Evolutionary conservation across 1,140 invertebrate species (phyloP).

Genomic region (Heliothis subflexa): DNA sequence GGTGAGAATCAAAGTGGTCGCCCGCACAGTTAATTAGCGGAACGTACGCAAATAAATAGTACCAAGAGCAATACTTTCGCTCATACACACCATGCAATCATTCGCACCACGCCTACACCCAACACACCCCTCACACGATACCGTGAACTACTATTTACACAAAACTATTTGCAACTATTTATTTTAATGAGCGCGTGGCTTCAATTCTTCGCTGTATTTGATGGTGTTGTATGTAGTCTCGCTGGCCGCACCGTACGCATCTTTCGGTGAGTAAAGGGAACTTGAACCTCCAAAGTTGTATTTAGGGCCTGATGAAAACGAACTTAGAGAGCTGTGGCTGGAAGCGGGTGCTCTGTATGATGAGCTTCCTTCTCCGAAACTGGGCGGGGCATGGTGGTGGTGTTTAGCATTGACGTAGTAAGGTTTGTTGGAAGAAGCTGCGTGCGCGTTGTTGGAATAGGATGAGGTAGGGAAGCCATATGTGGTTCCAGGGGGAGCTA

Average conservation of each 20-base stretch:
- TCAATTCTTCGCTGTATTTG: slow-evolving; percentile 81
- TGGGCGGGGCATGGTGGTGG: slow-evolving; percentile 56
- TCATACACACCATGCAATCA: slow-evolving; percentile 52
- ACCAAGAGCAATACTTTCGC: slow-evolving; percentile 66
- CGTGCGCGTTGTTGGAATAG: slow-evolving; percentile 60
- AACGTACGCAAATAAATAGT: slow-evolving; percentile 72
- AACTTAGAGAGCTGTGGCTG: slow-evolving; percentile 67
- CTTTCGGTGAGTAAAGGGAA: slow-evolving; percentile 70
- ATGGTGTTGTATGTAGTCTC: slow-evolving; percentile 80
- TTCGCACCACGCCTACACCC: slow-evolving; percentile 45
- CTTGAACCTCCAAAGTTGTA: slow-evolving; percentile 74
- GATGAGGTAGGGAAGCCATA: slow-evolving; percentile 69
- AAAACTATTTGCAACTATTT: slow-evolving; percentile 5
- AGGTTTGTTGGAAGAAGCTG: slow-evolving; percentile 69
- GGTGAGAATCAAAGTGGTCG: slow-evolving; percentile 51
- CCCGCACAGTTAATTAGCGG: slow-evolving; percentile 62
- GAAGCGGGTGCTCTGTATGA: slow-evolving; percentile 66
- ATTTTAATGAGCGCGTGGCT: slow-evolving; percentile 70
- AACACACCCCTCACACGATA: slow-evolving; percentile 52
- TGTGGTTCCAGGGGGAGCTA: slow-evolving; percentile 64
- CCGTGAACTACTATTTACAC: slow-evolving; percentile 64
- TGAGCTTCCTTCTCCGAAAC: slow-evolving; percentile 68
- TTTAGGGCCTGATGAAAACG: slow-evolving; percentile 75
- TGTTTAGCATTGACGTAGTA: slow-evolving; percentile 72
- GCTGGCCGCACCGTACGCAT: slow-evolving; percentile 73